Evolutionary conservation across 2,113 vertebrate genomes (phyloP).

Genomic region (Trogon melanurus): DNA sequence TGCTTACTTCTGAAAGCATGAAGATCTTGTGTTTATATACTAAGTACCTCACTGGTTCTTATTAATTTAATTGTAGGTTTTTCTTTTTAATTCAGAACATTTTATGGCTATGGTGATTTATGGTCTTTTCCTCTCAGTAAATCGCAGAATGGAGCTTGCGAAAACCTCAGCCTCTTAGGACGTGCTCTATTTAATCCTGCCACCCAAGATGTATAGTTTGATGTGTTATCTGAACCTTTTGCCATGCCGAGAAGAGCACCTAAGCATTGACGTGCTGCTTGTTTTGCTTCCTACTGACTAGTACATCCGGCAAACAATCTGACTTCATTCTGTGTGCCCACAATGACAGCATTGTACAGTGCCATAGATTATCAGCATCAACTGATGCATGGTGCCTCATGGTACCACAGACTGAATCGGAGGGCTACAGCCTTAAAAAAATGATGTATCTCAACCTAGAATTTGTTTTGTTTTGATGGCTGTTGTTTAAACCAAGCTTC

Average conservation of each 20-base stretch:
- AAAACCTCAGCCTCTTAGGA: background rate
- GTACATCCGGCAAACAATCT: background rate
- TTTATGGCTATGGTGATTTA: background rate
- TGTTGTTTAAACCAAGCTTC: background rate
- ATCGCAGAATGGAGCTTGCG: background rate
- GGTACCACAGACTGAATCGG: constrained; percentile 6
- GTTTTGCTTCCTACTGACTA: constrained; percentile 20
- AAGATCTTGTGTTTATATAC: background rate
- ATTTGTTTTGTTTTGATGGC: background rate
- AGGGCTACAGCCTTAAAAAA: background rate
- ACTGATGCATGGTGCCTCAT: background rate
- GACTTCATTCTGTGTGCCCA: background rate
- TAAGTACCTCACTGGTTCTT: background rate
- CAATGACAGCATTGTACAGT: constrained; percentile 52
- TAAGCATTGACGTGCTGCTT: background rate
- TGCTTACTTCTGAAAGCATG: background rate
- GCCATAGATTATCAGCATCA: background rate
- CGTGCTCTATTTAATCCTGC: background rate
- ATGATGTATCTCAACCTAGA: background rate
- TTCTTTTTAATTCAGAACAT: background rate
- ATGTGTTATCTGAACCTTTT: background rate
- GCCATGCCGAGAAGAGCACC: background rate
- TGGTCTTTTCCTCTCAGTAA: background rate
- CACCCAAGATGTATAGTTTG: background rate
- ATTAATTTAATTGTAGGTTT: background rate